Evolutionary conservation across 2,113 vertebrate genomes (phyloP).

Genomic region (Eclectus roratus): DNA sequence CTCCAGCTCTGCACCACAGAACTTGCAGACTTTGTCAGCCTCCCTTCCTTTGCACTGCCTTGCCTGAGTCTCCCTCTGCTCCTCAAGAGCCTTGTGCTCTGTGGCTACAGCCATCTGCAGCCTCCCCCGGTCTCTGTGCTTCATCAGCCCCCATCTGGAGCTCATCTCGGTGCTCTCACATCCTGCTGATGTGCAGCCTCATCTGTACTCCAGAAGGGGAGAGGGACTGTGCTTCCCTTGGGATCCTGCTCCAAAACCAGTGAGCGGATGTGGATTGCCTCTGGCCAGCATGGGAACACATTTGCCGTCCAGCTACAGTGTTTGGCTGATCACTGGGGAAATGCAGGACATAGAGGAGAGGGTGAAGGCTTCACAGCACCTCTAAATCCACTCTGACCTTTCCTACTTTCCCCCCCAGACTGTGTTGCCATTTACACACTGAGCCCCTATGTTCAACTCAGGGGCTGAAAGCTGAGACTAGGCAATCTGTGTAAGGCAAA

Average conservation of each 20-base stretch:
- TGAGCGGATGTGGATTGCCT: fast-evolving
- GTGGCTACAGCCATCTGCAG: neutral
- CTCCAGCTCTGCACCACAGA: neutral
- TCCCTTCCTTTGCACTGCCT: fast-evolving
- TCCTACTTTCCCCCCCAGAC: fast-evolving
- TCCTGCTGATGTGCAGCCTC: neutral
- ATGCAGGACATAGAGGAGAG: neutral
- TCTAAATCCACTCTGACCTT: neutral
- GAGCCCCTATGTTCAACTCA: fast-evolving
- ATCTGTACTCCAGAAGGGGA: neutral
- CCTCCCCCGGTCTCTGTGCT: neutral
- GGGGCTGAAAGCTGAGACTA: neutral
- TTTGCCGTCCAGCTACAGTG: neutral
- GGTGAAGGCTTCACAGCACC: neutral
- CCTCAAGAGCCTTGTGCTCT: neutral
- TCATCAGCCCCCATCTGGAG: neutral
- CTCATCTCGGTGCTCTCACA: neutral
- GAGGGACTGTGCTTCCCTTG: neutral
- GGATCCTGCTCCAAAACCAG: neutral
- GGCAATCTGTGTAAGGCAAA: neutral
- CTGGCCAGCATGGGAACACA: neutral
- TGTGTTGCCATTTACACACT: neutral
- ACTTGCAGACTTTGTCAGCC: neutral
- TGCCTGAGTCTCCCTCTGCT: neutral
- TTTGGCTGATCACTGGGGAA: neutral